phyloP scores from a whole-genome alignment of 1,140 invertebrate species.

The Ephestia elutella region DNA sequence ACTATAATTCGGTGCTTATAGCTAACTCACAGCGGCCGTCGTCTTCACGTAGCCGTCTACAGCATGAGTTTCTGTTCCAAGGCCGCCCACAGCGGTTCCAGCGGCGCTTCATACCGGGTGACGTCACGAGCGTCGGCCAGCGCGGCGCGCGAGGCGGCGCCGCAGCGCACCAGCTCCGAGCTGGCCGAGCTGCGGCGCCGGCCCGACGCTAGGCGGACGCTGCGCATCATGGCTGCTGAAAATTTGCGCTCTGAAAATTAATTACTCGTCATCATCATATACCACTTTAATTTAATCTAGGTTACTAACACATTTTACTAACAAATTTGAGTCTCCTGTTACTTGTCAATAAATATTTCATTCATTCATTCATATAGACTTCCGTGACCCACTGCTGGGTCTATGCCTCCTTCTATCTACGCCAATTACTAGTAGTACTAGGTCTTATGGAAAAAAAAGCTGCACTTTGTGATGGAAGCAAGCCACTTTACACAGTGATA shows the following conservation, averaged over 20 bases:
- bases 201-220: conserved; percentile 40
- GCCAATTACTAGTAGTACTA: too few species aligned
- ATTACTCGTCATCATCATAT: too few species aligned
- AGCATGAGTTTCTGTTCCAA: conserved; percentile 46
- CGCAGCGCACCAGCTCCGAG: conserved; percentile 11
- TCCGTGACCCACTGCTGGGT: too few species aligned
- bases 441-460: too few species aligned
- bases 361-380: too few species aligned
- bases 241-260: conserved; percentile 40
- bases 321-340: too few species aligned
- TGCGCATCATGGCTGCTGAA: conserved; percentile 48
- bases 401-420: too few species aligned
- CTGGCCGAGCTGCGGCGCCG: conserved; percentile 23
- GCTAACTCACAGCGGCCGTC: not conserved
- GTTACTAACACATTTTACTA: too few species aligned
- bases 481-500: too few species aligned
- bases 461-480: too few species aligned
- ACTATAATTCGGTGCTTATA: not conserved
- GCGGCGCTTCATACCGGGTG: conserved; percentile 13
- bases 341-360: too few species aligned
- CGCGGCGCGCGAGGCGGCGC: conserved; percentile 21
- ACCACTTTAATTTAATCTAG: too few species aligned
- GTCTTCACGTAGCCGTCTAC: conserved; percentile 12
- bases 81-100: conserved; percentile 49
- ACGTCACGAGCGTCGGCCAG: conserved; percentile 13